phyloP scores from a whole-genome alignment of 2,113 vertebrate species.

The Arenaria interpres region DNA sequence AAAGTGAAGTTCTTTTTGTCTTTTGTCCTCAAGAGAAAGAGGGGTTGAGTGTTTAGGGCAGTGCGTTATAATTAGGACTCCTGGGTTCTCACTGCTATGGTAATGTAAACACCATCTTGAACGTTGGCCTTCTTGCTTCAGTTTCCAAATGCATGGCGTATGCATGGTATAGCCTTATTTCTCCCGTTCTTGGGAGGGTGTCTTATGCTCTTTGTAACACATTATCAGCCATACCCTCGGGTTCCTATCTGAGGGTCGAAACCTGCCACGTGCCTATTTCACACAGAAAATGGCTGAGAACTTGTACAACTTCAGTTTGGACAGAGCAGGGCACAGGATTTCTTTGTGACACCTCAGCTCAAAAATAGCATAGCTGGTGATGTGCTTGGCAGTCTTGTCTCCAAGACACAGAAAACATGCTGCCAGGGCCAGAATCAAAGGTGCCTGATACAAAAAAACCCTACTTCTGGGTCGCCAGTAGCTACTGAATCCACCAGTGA shows the following conservation, averaged over 20 bases:
- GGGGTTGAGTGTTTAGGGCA: background rate
- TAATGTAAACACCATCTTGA: background rate
- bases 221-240: background rate
- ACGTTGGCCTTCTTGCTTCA: background rate
- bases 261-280: background rate
- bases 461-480: background rate
- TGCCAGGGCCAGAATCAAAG: background rate
- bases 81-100: background rate
- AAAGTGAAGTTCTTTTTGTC: background rate
- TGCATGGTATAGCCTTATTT: background rate
- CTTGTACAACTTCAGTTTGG: background rate
- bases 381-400: background rate
- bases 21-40: background rate
- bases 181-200: background rate
- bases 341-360: background rate
- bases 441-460: background rate
- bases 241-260: fast-evolving
- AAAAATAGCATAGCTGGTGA: background rate
- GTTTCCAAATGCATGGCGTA: background rate
- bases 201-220: background rate
- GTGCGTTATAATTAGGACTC: background rate
- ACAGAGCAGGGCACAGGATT: background rate
- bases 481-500: background rate
- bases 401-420: background rate
- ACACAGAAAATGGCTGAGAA: background rate